Evolutionary conservation across 2,888 invertebrate species (phyloP).

Genomic region (Herminia tarsipennalis): DNA sequence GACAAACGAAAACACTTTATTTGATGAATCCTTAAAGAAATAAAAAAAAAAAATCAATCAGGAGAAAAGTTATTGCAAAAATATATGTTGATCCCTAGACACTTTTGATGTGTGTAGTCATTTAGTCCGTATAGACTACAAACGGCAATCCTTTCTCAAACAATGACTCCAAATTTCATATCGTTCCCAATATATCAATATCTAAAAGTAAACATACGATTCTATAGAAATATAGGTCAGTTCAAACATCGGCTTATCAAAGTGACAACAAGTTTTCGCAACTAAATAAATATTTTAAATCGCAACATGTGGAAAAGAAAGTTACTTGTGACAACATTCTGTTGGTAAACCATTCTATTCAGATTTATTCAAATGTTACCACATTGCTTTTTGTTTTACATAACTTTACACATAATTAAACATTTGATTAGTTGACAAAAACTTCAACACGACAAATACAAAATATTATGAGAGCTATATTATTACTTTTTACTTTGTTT

Average conservation of each 20-base stretch:
- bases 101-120: too few relatives aligned
- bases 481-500: too few relatives aligned
- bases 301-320: constrained; percentile 44
- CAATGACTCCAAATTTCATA: constrained; percentile 4
- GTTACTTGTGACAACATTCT: constrained; percentile 34
- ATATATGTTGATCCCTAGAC: too few relatives aligned
- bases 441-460: too few relatives aligned
- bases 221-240: constrained; percentile 30
- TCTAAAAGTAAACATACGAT: constrained; percentile 26
- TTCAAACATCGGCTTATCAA: constrained; percentile 28
- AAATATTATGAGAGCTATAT: too few relatives aligned
- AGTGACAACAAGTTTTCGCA: constrained; percentile 38
- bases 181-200: constrained; percentile 9
- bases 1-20: too few relatives aligned
- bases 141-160: constrained; percentile 3
- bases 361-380: constrained; percentile 23
- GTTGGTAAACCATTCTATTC: constrained; percentile 34
- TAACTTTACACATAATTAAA: constrained; percentile 30
- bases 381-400: constrained; percentile 27
- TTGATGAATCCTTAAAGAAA: too few relatives aligned
- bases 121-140: too few relatives aligned
- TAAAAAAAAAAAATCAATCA: too few relatives aligned
- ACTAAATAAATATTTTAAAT: constrained; percentile 36
- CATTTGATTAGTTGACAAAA: constrained; percentile 27
- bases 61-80: too few relatives aligned